phyloP scores from a whole-genome alignment of 1,140 invertebrate genomes.

The Calosoma granatense region DNA sequence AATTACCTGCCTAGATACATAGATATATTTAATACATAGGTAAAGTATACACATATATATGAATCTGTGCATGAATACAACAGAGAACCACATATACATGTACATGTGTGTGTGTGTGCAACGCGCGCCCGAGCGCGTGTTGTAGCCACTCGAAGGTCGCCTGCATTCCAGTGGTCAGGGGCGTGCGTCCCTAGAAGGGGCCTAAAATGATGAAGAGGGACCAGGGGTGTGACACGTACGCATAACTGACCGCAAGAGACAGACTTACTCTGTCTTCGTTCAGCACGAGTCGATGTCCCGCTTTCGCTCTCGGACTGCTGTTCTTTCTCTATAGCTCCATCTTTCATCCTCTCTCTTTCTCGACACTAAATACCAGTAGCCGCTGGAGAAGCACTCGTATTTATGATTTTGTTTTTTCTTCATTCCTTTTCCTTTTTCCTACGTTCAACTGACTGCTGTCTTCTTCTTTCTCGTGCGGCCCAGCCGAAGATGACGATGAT shows the following conservation, averaged over 20 bases:
- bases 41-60: too few species aligned
- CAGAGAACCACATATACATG: too few species aligned
- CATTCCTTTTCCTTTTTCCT: background rate
- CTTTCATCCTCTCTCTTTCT: background rate
- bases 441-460: background rate
- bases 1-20: too few species aligned
- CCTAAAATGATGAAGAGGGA: background rate
- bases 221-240: background rate
- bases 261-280: background rate
- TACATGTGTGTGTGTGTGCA: background rate
- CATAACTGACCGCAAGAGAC: background rate
- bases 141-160: slow-evolving; percentile 3
- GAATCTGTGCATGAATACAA: too few species aligned
- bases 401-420: slow-evolving; percentile 6
- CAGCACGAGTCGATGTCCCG: background rate
- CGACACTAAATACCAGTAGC: background rate
- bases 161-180: slow-evolving; percentile 2
- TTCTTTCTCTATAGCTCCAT: background rate
- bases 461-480: background rate
- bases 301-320: background rate
- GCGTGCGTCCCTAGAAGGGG: background rate
- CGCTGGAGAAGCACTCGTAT: background rate
- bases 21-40: too few species aligned
- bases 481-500: background rate
- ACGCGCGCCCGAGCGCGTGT: background rate